A percentile compares a stretch with the other conserved stretches of the same genome.
phyloP scores from a whole-genome alignment of 2,797 vertebrate species.

The Acipenser oxyrinchus region DNA sequence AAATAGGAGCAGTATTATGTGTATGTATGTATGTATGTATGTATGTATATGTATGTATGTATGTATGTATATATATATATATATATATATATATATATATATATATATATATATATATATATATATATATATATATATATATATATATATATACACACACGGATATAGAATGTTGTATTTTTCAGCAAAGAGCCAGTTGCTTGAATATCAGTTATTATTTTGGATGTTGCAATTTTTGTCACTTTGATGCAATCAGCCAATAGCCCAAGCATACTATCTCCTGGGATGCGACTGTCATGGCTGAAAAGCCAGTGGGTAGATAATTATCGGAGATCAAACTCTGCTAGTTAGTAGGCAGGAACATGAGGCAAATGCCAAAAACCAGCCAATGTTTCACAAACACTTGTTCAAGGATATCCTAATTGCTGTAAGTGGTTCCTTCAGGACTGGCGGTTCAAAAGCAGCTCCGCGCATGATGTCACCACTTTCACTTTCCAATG shows the following conservation, averaged over 20 bases:
- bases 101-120: too few species aligned
- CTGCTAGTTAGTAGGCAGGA: slow-evolving; percentile 79
- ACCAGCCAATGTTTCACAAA: slow-evolving; percentile 91
- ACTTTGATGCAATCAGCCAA: slow-evolving; percentile 72
- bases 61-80: too few species aligned
- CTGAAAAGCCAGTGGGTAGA: slow-evolving; percentile 74
- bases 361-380: slow-evolving; percentile 77
- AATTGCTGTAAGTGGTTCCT: slow-evolving; percentile 98
- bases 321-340: slow-evolving; percentile 95
- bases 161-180: slow-evolving; percentile 44
- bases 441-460: slow-evolving; percentile 87
- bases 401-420: slow-evolving; percentile 98
- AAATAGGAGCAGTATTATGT: slow-evolving; percentile 24
- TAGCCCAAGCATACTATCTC: slow-evolving; percentile 65
- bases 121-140: too few species aligned
- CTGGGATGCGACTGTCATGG: slow-evolving; percentile 75
- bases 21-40: too few species aligned
- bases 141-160: too few species aligned
- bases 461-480: slow-evolving; percentile 81
- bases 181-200: slow-evolving; percentile 65
- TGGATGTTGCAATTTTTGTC: slow-evolving; percentile 80
- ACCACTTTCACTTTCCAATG: slow-evolving; percentile 69
- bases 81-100: too few species aligned
- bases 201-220: slow-evolving; percentile 79
- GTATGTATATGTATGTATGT: too few species aligned